Evolutionary conservation across 2,797 vertebrate genomes (phyloP).

Genomic region (Enteromius anoplus): DNA sequence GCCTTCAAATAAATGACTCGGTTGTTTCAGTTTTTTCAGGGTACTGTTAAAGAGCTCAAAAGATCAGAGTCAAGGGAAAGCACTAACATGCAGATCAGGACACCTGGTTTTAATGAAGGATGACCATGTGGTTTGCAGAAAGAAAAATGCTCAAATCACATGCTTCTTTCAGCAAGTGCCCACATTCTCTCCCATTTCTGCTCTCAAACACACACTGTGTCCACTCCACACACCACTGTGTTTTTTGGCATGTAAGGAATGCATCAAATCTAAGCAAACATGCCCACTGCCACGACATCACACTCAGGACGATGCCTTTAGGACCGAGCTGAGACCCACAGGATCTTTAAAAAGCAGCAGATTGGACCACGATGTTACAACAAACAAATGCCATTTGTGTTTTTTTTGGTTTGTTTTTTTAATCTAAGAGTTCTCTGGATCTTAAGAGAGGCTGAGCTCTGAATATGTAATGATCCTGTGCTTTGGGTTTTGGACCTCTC

Average conservation of each 20-base stretch:
- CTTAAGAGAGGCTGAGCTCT: neutral
- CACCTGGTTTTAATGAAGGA: conserved; percentile 19
- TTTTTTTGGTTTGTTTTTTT: neutral
- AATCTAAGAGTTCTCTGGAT: neutral
- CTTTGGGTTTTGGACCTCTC: neutral
- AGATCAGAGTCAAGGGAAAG: neutral
- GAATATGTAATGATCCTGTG: neutral
- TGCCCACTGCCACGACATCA: neutral
- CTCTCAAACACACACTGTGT: conserved; percentile 26
- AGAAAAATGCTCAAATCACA: conserved; percentile 44
- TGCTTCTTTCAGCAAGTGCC: conserved; percentile 12
- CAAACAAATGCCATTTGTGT: neutral
- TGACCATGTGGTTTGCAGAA: conserved; percentile 13
- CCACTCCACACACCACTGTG: neutral
- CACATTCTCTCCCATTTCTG: conserved; percentile 16
- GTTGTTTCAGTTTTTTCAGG: neutral
- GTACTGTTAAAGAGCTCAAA: neutral
- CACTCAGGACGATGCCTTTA: neutral
- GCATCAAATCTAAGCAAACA: neutral
- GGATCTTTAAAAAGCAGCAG: neutral
- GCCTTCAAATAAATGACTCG: neutral
- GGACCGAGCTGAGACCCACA: neutral
- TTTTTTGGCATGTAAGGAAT: conserved; percentile 11
- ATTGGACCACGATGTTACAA: neutral
- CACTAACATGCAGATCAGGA: neutral